Base-by-base conservation (phyloP, 2,113 vertebrate species). In the Lagopus leucura region DNA sequence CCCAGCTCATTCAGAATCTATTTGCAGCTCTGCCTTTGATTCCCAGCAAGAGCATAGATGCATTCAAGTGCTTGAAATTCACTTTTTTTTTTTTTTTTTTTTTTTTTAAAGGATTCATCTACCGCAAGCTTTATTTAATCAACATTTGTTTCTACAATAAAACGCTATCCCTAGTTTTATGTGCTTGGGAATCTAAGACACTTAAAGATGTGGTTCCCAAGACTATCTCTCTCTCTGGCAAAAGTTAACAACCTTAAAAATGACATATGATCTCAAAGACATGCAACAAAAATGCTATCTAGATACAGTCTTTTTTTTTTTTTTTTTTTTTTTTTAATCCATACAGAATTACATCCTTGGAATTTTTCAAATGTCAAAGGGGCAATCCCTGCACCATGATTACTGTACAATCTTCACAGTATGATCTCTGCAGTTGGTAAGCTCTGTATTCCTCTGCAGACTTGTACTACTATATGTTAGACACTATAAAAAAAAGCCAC, bases 51-150 rank as follows among this genome's bases (percentile, higher is more conserved):
- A 70, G 32, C 55, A 74, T 47, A 86, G 88, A 94, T 81, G 75
- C 76, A 88, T 93, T 96, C 92, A 91, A 83, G 52, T 83, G 47
- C 50, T 92, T 90, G 86, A 86, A 96, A 93, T 17, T 27, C 89
- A 28, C 79, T 91, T 17, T 71, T 81, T 77, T 36, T 36, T 36
- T 36, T 36, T 36, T 88, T 71, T 69, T 17, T 67, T 78, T 78
- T 15, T 86, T 72, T 70, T n/a, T n/a, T n/a, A n/a, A 45, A 27
- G 38, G 30, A 81, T 69, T 63, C 40, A 52, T 76, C 63, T 92
- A 52, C 76, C 94, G 34, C 38, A 86, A 90, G 20, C 19, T 74
- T 69, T 92, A 70, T 94, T 94, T 86, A 86, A 92, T 86, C 93
- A 96, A 86, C 47, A 86, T 67, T 88, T 19, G 0, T 48, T 93